A percentile compares a stretch with the other conserved stretches of the same genome.
phyloP scores from a whole-genome alignment of 1,140 invertebrate genomes.

The Carcinoscorpius rotundicauda region DNA sequence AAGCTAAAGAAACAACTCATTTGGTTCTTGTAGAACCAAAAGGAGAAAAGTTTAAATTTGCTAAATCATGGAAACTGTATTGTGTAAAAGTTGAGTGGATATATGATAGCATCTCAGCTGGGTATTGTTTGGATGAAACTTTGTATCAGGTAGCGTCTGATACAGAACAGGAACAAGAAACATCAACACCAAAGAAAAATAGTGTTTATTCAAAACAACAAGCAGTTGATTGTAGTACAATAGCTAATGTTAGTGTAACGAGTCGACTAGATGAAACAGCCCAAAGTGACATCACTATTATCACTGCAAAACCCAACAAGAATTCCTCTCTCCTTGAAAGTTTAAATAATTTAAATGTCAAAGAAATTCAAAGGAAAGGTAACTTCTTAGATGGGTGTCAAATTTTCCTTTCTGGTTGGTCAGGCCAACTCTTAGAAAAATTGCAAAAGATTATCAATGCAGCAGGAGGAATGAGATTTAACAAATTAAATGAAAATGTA shows the following conservation, averaged over 20 bases:
- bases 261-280: constrained; percentile 28
- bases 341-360: constrained; percentile 19
- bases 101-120: constrained; percentile 54
- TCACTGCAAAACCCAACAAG: constrained; percentile 17
- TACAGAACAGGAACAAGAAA: constrained; percentile 16
- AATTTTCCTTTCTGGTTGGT: constrained; percentile 53
- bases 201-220: constrained; percentile 42
- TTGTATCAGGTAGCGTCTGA: constrained; percentile 37
- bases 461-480: constrained; percentile 64
- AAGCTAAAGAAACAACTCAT: constrained; percentile 40
- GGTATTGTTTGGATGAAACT: constrained; percentile 53
- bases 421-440: constrained; percentile 50
- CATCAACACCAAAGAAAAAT: constrained; percentile 38
- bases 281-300: constrained; percentile 4
- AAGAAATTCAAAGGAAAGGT: constrained; percentile 49
- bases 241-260: constrained; percentile 7
- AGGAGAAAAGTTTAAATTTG: constrained; percentile 69
- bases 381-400: constrained; percentile 71
- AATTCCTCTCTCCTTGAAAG: constrained; percentile 8
- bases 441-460: constrained; percentile 60
- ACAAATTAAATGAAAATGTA: constrained; percentile 55
- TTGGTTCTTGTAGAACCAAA: constrained; percentile 41
- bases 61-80: constrained; percentile 55
- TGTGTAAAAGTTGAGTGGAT: constrained; percentile 63
- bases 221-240: constrained; percentile 24